Conservation (phyloP, 2,113 vertebrate genomes). For the Prunella fulvescens region DNA sequence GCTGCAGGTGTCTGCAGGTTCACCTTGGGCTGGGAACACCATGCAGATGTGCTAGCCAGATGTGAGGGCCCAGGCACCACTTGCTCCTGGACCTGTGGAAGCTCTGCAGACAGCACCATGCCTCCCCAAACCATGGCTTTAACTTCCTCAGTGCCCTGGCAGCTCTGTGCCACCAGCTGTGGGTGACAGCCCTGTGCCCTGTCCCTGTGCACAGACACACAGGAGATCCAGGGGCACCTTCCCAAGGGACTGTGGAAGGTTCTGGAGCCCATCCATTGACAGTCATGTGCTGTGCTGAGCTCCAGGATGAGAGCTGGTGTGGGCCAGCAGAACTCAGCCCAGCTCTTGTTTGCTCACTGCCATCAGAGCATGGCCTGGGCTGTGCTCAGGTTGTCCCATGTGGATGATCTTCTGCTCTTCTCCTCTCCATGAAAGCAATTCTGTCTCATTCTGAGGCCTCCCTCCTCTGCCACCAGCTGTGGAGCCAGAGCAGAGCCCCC, state of each 20-base stretch:
- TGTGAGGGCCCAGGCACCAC: not conserved
- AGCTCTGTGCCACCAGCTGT: not conserved
- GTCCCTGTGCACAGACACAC: not conserved
- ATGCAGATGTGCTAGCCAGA: not conserved
- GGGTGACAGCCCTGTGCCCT: not conserved
- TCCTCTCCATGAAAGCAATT: not conserved
- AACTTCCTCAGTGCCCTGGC: not conserved
- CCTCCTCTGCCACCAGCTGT: not conserved
- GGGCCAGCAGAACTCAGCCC: not conserved
- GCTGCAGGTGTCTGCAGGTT: not conserved
- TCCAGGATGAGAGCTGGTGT: fast-evolving
- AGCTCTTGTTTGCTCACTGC: not conserved
- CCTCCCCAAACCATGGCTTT: not conserved
- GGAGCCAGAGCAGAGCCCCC: not conserved
- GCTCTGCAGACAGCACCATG: not conserved
- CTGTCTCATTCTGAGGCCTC: not conserved
- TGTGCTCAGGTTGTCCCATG: not conserved
- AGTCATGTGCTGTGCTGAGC: not conserved
- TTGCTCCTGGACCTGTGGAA: not conserved
- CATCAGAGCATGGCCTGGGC: not conserved
- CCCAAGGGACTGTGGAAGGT: not conserved
- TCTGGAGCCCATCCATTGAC: not conserved
- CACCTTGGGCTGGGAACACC: not conserved
- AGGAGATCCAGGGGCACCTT: not conserved
- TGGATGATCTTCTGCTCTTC: not conserved